Percentiles rank a stretch among this genome's conserved stretches.
phyloP scores from a whole-genome alignment of 2,888 invertebrate genomes.

The Phortica okadai region DNA sequence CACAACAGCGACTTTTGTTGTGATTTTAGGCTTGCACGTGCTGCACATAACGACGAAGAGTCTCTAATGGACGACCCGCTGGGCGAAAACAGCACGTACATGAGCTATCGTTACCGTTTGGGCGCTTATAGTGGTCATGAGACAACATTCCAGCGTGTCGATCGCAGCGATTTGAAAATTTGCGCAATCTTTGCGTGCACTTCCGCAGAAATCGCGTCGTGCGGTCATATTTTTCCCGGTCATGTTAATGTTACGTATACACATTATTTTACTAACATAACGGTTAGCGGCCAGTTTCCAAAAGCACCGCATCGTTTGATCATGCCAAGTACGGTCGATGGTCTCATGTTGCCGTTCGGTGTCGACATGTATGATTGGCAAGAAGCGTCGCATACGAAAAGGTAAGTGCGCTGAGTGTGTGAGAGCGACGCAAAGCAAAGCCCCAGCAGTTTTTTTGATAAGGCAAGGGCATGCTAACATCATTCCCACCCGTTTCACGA shows the following conservation, averaged over 20 bases:
- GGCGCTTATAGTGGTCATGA: slow-evolving; percentile 63
- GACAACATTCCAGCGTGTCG: slow-evolving; percentile 70
- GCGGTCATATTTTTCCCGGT: slow-evolving; percentile 71
- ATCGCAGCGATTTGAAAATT: slow-evolving; percentile 76
- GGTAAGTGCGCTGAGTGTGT: slow-evolving; percentile 32
- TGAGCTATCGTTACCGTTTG: slow-evolving; percentile 68
- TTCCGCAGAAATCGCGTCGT: slow-evolving; percentile 70
- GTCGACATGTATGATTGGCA: slow-evolving; percentile 58
- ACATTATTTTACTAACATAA: slow-evolving; percentile 62
- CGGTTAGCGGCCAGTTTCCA: slow-evolving; percentile 62
- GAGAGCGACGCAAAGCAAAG: too few species aligned
- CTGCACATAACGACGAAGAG: background rate
- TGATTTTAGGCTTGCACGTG: background rate
- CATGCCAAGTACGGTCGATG: slow-evolving; percentile 70
- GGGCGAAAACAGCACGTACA: slow-evolving; percentile 32
- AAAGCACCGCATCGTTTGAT: slow-evolving; percentile 60
- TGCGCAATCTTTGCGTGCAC: slow-evolving; percentile 78
- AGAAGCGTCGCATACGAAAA: slow-evolving; percentile 37
- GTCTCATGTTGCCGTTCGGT: slow-evolving; percentile 60
- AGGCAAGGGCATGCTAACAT: too few species aligned
- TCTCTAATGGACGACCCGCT: background rate
- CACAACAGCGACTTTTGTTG: slow-evolving; percentile 44
- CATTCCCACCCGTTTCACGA: too few species aligned
- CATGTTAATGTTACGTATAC: slow-evolving; percentile 52
- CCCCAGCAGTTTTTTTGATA: too few species aligned